Evolutionary conservation across 1,140 invertebrate species (phyloP).

Genomic region (Drosophila sp.): DNA sequence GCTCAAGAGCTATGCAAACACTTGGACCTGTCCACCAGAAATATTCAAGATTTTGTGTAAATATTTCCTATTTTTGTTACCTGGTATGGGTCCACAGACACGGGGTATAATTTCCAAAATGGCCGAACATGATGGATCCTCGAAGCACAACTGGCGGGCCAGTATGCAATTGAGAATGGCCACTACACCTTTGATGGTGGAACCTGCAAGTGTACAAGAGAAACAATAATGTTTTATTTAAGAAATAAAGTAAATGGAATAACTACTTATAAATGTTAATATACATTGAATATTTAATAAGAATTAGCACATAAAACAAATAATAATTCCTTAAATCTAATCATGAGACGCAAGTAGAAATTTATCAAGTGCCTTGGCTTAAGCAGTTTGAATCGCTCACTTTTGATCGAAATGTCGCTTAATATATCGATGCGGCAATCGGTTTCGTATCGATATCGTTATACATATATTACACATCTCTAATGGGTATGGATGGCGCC

Average conservation of each 20-base stretch:
- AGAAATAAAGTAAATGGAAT: neutral
- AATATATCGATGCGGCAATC: no score
- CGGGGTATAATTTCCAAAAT: slow-evolving; percentile 94
- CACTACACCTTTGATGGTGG: slow-evolving; percentile 88
- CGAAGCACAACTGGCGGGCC: slow-evolving; percentile 92
- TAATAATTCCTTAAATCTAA: no score
- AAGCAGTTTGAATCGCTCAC: no score
- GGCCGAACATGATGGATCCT: slow-evolving; percentile 93
- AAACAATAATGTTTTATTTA: neutral
- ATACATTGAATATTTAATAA: neutral
- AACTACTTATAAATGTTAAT: no score
- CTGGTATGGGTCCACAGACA: slow-evolving; percentile 93
- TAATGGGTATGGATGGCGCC: no score
- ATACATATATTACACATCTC: no score
- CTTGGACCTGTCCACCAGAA: slow-evolving; percentile 40
- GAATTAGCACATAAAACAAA: neutral
- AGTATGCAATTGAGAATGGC: slow-evolving; percentile 93
- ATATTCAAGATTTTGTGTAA: slow-evolving; percentile 38
- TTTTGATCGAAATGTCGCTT: no score
- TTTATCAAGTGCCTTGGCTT: no score
- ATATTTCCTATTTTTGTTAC: slow-evolving; percentile 83
- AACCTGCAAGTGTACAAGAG: slow-evolving; percentile 85
- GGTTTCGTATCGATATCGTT: no score
- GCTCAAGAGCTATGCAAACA: slow-evolving; percentile 40
- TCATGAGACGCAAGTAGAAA: no score